A percentile compares a stretch with the other conserved stretches of the same genome.
Conservation (phyloP, 2,888 invertebrate species). For the Deilephila elpenor region DNA sequence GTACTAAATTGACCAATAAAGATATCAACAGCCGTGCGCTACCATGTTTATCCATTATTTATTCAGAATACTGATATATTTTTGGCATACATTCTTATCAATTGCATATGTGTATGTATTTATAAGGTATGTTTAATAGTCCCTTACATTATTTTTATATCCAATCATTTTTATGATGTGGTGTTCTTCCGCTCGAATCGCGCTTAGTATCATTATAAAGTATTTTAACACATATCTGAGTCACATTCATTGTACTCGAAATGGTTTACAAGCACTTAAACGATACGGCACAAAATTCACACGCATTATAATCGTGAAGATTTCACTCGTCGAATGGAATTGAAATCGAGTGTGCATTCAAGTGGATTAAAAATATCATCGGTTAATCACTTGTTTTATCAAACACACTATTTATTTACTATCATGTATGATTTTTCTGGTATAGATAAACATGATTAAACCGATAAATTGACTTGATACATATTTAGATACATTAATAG, state of each 20-base stretch:
- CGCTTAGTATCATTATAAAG: too few relatives aligned
- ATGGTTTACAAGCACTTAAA: background rate
- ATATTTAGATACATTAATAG: too few relatives aligned
- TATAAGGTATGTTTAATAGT: too few relatives aligned
- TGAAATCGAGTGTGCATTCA: background rate
- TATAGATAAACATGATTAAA: too few relatives aligned
- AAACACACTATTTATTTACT: background rate
- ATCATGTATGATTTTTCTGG: too few relatives aligned
- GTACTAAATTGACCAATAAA: slow-evolving; percentile 1
- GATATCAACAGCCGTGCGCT: background rate
- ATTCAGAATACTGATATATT: too few relatives aligned
- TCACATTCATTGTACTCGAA: background rate
- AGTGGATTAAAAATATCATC: slow-evolving; percentile 1
- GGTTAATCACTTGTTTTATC: slow-evolving; percentile 16
- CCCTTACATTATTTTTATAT: too few relatives aligned
- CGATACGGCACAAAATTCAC: background rate
- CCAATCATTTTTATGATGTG: too few relatives aligned
- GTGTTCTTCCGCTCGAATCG: too few relatives aligned
- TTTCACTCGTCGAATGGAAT: slow-evolving; percentile 6
- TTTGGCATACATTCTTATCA: too few relatives aligned
- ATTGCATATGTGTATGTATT: too few relatives aligned
- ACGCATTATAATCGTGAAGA: slow-evolving; percentile 5
- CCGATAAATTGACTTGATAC: too few relatives aligned
- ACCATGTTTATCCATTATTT: background rate
- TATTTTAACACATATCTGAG: background rate